Percentiles rank a stretch among this genome's conserved stretches.
These are phyloP conservation scores for Bolinopsis microptera DNA, from an alignment of 37 sponge, comb jelly and placozoan genomes.

Conservation along the genomic window DNA sequence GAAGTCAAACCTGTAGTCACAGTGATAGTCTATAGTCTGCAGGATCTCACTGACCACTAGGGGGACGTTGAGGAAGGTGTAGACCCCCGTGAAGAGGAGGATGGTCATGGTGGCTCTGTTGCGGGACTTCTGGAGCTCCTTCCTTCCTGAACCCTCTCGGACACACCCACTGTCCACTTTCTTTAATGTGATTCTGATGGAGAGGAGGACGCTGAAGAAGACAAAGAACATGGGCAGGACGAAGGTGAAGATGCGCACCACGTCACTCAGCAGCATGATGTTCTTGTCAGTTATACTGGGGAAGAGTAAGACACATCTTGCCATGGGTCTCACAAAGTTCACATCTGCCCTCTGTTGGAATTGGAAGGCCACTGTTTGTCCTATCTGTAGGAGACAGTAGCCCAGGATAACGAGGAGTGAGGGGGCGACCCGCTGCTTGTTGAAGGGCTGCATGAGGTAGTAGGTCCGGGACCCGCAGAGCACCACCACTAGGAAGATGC, in stretches of 20 bases:
- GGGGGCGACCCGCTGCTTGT: not conserved
- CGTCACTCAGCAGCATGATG: not conserved
- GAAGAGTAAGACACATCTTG: not conserved
- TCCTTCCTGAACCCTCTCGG: not conserved
- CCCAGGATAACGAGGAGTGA: not conserved
- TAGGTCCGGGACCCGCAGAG: not conserved
- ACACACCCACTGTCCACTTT: not conserved
- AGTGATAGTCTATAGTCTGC: constrained; percentile 17
- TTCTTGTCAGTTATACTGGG: too few species aligned
- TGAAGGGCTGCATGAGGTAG: constrained; percentile 25
- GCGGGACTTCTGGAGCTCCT: not conserved
- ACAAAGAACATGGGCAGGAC: constrained; percentile 32
- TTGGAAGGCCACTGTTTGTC: not conserved
- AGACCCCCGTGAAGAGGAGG: not conserved
- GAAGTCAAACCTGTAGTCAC: constrained; percentile 31
- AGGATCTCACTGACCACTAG: constrained; percentile 36
- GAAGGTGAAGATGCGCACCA: not conserved
- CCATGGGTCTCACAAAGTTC: not conserved
- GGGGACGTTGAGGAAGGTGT: constrained; percentile 9
- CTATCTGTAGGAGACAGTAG: not conserved
- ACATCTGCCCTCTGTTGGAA: not conserved
- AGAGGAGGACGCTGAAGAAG: not conserved
- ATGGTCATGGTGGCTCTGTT: constrained; percentile 40
- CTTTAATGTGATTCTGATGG: constrained; percentile 14
- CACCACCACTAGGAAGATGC: constrained; percentile 32